Percentiles rank a stretch among this genome's conserved stretches.
Conservation (phyloP, 2,797 vertebrate species). For the Gadopsis marmoratus region DNA sequence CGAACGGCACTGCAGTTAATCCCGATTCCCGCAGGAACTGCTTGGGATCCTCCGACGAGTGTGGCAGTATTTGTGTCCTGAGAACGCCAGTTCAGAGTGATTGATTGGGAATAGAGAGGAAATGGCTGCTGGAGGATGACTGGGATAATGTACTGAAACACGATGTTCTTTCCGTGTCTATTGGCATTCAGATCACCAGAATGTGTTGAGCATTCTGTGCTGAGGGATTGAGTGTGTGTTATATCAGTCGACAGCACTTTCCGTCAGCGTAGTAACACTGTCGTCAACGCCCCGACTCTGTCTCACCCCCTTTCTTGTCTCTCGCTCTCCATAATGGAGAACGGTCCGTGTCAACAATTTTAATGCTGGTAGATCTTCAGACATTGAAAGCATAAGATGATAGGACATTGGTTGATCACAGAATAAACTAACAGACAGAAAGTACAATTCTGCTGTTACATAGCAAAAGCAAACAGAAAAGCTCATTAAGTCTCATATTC, state of each 20-base stretch:
- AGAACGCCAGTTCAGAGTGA: too few relatives aligned
- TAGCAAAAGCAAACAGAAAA: not conserved
- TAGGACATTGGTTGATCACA: not conserved
- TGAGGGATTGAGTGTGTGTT: conserved; percentile 41
- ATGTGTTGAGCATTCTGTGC: conserved; percentile 18
- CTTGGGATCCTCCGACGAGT: too few relatives aligned
- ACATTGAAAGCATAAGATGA: conserved; percentile 14
- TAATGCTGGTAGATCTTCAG: conserved; percentile 16
- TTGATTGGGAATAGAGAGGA: too few relatives aligned
- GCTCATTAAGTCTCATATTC: not conserved
- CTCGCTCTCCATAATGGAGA: not conserved
- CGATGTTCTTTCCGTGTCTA: too few relatives aligned
- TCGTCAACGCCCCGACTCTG: not conserved
- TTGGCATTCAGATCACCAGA: too few relatives aligned
- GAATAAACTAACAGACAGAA: not conserved
- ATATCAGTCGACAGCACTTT: conserved; percentile 44
- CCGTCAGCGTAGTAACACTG: conserved; percentile 16
- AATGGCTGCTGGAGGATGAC: too few relatives aligned
- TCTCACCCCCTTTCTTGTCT: not conserved
- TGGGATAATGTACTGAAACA: too few relatives aligned
- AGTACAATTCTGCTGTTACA: not conserved
- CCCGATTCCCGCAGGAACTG: too few relatives aligned
- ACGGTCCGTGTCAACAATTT: conserved; percentile 40
- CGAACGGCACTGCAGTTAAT: too few relatives aligned
- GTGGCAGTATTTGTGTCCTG: too few relatives aligned